phyloP scores from a whole-genome alignment of 2,888 invertebrate species.

The Argyresthia goedartella region DNA sequence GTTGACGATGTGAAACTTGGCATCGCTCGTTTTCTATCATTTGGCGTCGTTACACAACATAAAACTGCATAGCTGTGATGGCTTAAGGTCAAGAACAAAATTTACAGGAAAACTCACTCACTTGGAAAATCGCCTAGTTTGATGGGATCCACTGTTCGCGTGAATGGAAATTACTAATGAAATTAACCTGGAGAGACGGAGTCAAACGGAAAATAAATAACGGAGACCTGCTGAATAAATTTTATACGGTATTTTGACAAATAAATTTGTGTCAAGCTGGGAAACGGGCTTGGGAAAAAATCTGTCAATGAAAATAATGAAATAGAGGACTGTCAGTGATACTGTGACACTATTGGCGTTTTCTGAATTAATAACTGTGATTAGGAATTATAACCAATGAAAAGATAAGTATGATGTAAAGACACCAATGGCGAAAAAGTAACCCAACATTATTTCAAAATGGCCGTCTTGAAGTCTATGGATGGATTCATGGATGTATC shows the following conservation, averaged over 20 bases:
- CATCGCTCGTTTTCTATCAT: constrained; percentile 37
- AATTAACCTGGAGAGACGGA: constrained; percentile 36
- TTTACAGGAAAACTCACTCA: constrained; percentile 28
- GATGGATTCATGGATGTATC: no score
- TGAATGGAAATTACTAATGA: constrained; percentile 17
- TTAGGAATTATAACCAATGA: constrained; percentile 8
- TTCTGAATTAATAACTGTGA: neutral
- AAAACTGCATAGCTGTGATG: constrained; percentile 41
- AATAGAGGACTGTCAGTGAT: neutral
- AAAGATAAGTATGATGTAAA: constrained; percentile 24
- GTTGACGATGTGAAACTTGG: constrained; percentile 37
- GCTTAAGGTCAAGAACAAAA: constrained; percentile 58
- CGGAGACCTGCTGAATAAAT: constrained; percentile 40
- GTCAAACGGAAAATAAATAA: constrained; percentile 52
- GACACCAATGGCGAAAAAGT: constrained; percentile 18
- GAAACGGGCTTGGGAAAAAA: constrained; percentile 16
- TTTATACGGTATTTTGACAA: constrained; percentile 65
- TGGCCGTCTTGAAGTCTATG: constrained; percentile 11
- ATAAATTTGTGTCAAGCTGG: constrained; percentile 44
- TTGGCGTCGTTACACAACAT: constrained; percentile 67
- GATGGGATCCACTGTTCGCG: constrained; percentile 12
- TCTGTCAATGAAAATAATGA: constrained; percentile 2
- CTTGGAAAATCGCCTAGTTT: constrained; percentile 13
- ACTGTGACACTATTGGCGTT: neutral
- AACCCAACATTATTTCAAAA: constrained; percentile 24